Evolutionary conservation across 2,113 vertebrate genomes (phyloP).

Genomic region (Halcyon senegalensis): DNA sequence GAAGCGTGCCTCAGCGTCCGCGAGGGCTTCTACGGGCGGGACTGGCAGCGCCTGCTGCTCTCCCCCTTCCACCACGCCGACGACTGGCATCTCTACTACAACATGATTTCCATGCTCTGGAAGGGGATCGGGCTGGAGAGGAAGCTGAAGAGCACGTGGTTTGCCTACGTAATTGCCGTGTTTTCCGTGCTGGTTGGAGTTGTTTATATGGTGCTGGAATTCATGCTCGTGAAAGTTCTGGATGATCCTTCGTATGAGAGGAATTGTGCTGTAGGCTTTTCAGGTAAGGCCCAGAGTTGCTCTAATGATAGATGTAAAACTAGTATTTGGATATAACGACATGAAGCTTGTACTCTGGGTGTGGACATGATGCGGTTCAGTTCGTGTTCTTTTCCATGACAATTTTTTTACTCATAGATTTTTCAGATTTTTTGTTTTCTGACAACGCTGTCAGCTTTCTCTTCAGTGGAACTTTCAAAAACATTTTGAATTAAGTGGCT

Average conservation of each 20-base stretch:
- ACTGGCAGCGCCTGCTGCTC: constrained; percentile 89
- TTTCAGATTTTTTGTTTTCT: neutral
- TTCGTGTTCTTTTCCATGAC: neutral
- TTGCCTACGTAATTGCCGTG: constrained; percentile 82
- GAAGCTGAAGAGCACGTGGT: constrained; percentile 84
- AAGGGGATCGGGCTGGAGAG: constrained; percentile 88
- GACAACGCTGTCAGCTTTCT: neutral
- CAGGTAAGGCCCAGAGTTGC: constrained; percentile 78
- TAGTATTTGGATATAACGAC: neutral
- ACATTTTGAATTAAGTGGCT: neutral
- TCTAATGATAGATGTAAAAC: neutral
- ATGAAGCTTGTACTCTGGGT: neutral
- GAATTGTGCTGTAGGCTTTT: constrained; percentile 92
- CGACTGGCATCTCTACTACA: constrained; percentile 95
- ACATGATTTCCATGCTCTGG: constrained; percentile 94
- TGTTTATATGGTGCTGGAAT: constrained; percentile 86
- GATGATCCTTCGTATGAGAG: constrained; percentile 78
- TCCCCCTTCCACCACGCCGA: constrained; percentile 89
- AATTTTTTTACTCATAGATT: neutral
- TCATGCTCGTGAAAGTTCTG: constrained; percentile 71
- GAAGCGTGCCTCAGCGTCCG: constrained; percentile 87
- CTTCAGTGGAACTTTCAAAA: neutral
- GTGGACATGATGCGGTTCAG: neutral
- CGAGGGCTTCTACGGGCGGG: constrained; percentile 74
- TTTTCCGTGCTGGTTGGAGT: constrained; percentile 88